Evolutionary conservation across 2,113 vertebrate species (phyloP), one percentile per base, ranked within the genome.

Genomic region (Oreochromis tanganicae): DNA sequence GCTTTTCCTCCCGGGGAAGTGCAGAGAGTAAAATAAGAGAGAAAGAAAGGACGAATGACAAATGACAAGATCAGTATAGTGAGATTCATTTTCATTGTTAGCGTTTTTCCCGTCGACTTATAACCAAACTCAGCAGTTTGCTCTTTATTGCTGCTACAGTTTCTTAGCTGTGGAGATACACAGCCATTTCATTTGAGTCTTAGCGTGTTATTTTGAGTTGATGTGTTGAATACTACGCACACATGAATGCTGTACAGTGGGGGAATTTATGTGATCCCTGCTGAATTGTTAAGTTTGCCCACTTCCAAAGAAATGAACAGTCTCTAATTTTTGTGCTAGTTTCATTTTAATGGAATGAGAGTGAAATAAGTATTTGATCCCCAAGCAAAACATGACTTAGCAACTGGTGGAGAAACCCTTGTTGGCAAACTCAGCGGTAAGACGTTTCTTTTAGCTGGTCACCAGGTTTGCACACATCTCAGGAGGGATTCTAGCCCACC

Each of bases 1-100:
- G 85, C 52, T 68, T 88, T 85, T 78, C 46, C 82, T 86, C 81
- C 17, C 1, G 16, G 80, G 75, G 34, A 68, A 89, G 84, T 32
- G 9, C 46, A 83, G 14, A 85, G 55, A 68, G 82, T 14, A 61
- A 80, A 27, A 36, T 8, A 21, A 41, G 68, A 24, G 86, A 27
- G 36, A 43, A 50, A 66, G 16, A 81, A 73, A 48, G 55, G 27
- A 68, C 52, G 9, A 38, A 66, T 80, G 80, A 68, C 80, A 32
- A 38, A 73, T 80, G 80, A 91, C 50, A 36, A 84, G 81, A 91
- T 84, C 59, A 83, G 81, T 68, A 29, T 81, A 90, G 84, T 86
- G 84, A 91, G 63, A 89, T 88, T 91, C 17, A 90, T 88, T 93
- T 88, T 91, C 68, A 88, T 87, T 93, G 87, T 92, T 89, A 71